Conservation (phyloP, 2,888 invertebrate genomes). For the Apeira syringaria region DNA sequence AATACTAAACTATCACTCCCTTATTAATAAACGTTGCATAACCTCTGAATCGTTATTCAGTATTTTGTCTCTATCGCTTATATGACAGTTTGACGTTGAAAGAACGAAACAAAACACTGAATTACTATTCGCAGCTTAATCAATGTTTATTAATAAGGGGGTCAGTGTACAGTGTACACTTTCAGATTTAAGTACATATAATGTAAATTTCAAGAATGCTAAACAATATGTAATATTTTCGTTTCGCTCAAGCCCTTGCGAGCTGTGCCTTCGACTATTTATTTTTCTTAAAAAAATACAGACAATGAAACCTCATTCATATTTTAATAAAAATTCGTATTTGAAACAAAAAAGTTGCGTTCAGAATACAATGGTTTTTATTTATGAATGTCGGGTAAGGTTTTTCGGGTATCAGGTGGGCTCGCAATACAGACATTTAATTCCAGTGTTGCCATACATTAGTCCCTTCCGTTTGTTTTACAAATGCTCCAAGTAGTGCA, state of each 20-base stretch:
- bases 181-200: too few species aligned
- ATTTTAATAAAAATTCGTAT: conserved; percentile 10
- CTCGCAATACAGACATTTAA: conserved; percentile 12
- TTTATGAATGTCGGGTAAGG: conserved; percentile 29
- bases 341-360: conserved; percentile 11
- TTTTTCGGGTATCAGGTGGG: conserved; percentile 33
- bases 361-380: conserved; percentile 31
- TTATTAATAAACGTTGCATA: too few species aligned
- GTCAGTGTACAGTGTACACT: too few species aligned
- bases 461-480: conserved; percentile 42
- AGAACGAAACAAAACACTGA: too few species aligned
- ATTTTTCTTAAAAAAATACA: not conserved
- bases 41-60: too few species aligned
- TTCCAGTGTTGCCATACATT: conserved; percentile 29
- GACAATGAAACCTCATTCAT: conserved; percentile 14
- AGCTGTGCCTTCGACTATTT: not conserved
- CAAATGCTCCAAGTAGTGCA: conserved; percentile 7
- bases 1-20: too few species aligned
- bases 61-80: too few species aligned
- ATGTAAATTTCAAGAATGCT: not conserved
- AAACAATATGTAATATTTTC: not conserved
- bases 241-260: not conserved
- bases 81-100: too few species aligned
- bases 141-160: too few species aligned
- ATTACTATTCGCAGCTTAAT: too few species aligned